Base-by-base conservation (phyloP, 2,113 vertebrate genomes). In the Rallus limicola region DNA sequence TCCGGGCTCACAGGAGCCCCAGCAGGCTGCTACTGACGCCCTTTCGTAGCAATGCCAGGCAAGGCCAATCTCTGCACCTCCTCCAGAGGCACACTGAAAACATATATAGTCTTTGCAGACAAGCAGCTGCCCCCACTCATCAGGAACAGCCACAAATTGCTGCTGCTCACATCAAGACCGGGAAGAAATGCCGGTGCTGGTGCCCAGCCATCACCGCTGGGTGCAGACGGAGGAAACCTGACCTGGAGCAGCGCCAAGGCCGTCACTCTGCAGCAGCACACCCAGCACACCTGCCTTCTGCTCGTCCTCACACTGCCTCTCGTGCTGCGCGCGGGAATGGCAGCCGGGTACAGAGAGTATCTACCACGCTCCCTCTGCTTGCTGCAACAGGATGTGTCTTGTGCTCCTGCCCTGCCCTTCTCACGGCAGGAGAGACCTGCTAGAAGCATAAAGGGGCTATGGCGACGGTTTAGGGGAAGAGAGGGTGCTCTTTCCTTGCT, bases 141-240 rank as follows among this genome's bases (percentile, higher is more conserved):
- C 46, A 31, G 29, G 12, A 78, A 62, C 53, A 60, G 84, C 56
- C 29, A 33, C 9, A 9, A 92, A 67, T 85, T 34, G 29, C 56
- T 88, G 60, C 59, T n/a, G 9, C 31, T 92, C 0, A 0, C 38
- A 58, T 56, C 52, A 50, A 92, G 48, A 55, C 63, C 89, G 85
- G 74, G 75, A 33, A 91, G 70, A 89, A 83, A 13, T 2, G 8
- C 53, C 14, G 23, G 3, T 15, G 58, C 16, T 44, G 48, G 71
- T 69, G 86, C 65, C 79, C 59, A 25, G 2, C 10, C 25, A 17
- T 31, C 9, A 34, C 16, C 1, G 0, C 19, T 0, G 0, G 28
- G 24, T 10, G 6, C n/a, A 77, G 82, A 33, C 0, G 0, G 38
- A 67, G 33, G 40, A 86, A 89, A 64, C 40, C 25, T 29, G 44